A percentile compares a stretch with the other conserved stretches of the same genome.
Evolutionary conservation across 2,888 invertebrate genomes (phyloP).

Genomic region (Steinernema carpocapsae): DNA sequence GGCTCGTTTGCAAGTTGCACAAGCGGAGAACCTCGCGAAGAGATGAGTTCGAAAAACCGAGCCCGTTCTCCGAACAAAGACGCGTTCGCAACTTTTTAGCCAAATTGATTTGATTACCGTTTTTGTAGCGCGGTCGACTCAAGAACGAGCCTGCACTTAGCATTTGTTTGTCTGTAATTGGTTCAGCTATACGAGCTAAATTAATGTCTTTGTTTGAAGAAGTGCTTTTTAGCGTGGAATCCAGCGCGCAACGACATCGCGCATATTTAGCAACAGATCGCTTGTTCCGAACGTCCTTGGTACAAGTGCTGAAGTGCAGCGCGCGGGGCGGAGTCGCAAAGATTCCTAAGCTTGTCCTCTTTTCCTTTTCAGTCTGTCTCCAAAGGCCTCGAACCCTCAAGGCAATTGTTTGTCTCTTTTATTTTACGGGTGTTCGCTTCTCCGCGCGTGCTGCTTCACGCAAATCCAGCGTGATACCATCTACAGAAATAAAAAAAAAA

Average conservation of each 20-base stretch:
- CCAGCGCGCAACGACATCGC: background rate
- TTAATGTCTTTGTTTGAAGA: background rate
- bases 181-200: background rate
- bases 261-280: constrained; percentile 24
- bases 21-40: too few relatives aligned
- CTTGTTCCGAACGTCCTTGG: constrained; percentile 28
- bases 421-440: background rate
- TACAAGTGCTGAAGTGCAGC: constrained; percentile 27
- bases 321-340: constrained; percentile 8
- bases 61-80: too few relatives aligned
- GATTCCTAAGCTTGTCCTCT: background rate
- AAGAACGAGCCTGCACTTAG: background rate
- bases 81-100: background rate
- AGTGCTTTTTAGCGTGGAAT: constrained; percentile 3
- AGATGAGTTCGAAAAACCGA: too few relatives aligned
- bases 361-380: constrained; percentile 18
- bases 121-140: background rate
- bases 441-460: background rate
- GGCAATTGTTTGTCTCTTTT: constrained; percentile 18
- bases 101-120: background rate
- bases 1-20: too few relatives aligned
- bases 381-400: constrained; percentile 21
- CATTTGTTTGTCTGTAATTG: background rate
- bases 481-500: constrained; percentile 10
- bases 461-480: constrained; percentile 13